phyloP scores from a whole-genome alignment of 2,797 vertebrate genomes.

The Macropus fuliginosus region DNA sequence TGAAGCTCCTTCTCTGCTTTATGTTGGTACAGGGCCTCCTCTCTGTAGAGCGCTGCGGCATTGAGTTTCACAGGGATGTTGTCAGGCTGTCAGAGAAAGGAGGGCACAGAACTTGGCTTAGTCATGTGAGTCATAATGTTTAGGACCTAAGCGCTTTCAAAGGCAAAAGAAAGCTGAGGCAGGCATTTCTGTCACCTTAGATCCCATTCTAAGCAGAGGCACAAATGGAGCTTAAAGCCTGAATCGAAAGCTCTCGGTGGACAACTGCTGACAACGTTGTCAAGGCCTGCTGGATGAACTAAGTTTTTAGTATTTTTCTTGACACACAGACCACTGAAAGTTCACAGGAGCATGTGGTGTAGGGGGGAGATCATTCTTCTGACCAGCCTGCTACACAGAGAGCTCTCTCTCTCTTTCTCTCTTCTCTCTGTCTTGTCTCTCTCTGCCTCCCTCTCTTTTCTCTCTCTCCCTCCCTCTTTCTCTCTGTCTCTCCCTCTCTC shows the following conservation, averaged over 20 bases:
- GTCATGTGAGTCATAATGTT: slow-evolving; percentile 72
- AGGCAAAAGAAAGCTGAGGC: slow-evolving; percentile 74
- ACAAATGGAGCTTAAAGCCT: slow-evolving; percentile 75
- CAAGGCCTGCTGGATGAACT: background rate
- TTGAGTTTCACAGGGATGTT: slow-evolving; percentile 91
- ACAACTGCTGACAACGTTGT: background rate
- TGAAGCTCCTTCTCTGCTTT: slow-evolving; percentile 90
- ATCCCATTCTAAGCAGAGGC: slow-evolving; percentile 59
- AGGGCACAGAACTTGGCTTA: slow-evolving; percentile 58
- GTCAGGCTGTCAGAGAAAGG: slow-evolving; percentile 82
- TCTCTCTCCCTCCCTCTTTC: too few relatives aligned
- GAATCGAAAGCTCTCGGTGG: slow-evolving; percentile 62
- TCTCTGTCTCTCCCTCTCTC: background rate
- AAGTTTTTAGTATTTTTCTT: background rate
- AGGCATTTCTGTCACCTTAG: background rate
- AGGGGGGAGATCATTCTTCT: background rate
- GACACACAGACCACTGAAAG: background rate
- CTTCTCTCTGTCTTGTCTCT: too few relatives aligned
- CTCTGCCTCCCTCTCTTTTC: too few relatives aligned
- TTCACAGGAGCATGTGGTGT: background rate
- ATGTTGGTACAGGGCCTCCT: slow-evolving; percentile 89
- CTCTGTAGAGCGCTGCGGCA: slow-evolving; percentile 91
- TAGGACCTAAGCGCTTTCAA: slow-evolving; percentile 67
- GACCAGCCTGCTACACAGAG: background rate
- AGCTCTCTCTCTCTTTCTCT: too few relatives aligned